Conservation (phyloP, 2,113 vertebrate species). For the Rynchops niger region DNA sequence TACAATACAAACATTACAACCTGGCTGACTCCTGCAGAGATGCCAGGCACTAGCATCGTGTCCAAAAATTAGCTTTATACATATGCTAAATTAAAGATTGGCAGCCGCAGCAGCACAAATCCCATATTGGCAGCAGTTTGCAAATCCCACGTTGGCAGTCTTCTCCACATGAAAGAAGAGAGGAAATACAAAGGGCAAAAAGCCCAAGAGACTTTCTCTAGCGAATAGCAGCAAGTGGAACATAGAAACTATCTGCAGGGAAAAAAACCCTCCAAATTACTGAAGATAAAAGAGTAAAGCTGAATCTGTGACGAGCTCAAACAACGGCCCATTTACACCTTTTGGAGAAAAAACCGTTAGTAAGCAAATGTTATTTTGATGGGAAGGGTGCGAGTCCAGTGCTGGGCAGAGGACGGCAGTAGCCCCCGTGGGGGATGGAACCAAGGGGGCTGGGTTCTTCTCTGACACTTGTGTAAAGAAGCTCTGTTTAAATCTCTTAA, state of each 20-base stretch:
- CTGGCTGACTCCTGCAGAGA: slow-evolving; percentile 71
- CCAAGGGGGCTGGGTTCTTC: not conserved
- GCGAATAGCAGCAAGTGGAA: slow-evolving; percentile 59
- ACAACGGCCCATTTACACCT: slow-evolving; percentile 2
- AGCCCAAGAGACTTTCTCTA: slow-evolving; percentile 69
- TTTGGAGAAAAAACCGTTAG: not conserved
- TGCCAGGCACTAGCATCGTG: slow-evolving; percentile 73
- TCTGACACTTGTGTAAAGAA: not conserved
- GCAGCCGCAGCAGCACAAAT: slow-evolving; percentile 72
- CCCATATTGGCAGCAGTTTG: slow-evolving; percentile 76
- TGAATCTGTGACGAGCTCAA: slow-evolving; percentile 8
- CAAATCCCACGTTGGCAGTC: slow-evolving; percentile 77
- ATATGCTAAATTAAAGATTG: slow-evolving; percentile 84
- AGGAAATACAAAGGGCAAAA: slow-evolving; percentile 72
- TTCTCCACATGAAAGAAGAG: slow-evolving; percentile 75
- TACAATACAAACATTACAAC: slow-evolving; percentile 72
- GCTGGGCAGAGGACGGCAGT: not conserved
- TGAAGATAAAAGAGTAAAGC: slow-evolving; percentile 58
- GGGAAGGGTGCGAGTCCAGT: not conserved
- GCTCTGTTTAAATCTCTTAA: not conserved
- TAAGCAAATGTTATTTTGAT: not conserved
- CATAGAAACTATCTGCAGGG: slow-evolving; percentile 58
- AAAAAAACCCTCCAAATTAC: slow-evolving; percentile 46
- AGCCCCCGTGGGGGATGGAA: not conserved
- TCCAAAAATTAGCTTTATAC: slow-evolving; percentile 82